A percentile compares a stretch with the other conserved stretches of the same genome.
Conservation (phyloP, 2,888 invertebrate species). For the Cecidostiba fungosa region DNA sequence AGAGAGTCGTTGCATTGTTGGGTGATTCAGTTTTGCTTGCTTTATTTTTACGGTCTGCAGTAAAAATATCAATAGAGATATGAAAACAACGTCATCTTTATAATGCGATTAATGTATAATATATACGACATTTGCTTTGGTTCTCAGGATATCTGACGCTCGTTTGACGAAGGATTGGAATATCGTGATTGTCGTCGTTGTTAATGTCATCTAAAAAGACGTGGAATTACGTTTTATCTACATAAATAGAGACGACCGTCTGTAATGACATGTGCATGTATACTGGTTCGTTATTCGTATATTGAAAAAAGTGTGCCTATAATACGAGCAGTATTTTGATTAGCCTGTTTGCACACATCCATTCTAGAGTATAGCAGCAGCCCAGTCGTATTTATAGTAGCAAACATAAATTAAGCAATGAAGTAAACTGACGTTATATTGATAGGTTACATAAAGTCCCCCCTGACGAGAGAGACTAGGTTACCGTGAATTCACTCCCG, state of each 20-base stretch:
- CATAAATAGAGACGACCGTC: slow-evolving; percentile 15
- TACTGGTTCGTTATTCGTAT: too few species aligned
- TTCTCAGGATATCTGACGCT: neutral
- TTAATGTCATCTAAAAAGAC: slow-evolving; percentile 57
- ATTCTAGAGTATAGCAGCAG: neutral
- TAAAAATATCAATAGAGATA: neutral
- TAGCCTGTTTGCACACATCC: neutral
- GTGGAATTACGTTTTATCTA: slow-evolving; percentile 12
- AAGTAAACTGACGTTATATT: neutral
- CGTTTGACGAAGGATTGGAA: slow-evolving; percentile 10
- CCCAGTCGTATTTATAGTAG: neutral
- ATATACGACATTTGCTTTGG: slow-evolving; percentile 2
- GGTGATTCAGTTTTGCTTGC: neutral
- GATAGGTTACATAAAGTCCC: slow-evolving; percentile 22
- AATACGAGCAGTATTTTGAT: neutral
- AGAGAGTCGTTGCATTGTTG: neutral
- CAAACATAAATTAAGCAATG: slow-evolving; percentile 9
- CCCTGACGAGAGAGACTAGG: neutral
- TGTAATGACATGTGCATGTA: too few species aligned
- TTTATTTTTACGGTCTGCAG: neutral
- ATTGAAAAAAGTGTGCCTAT: neutral
- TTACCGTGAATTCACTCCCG: slow-evolving; percentile 21
- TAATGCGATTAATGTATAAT: neutral
- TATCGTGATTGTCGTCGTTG: slow-evolving; percentile 43
- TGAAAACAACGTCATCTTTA: neutral